phyloP scores from a whole-genome alignment of 2,113 vertebrate genomes.

The Sinocyclocheilus anshuiensis region DNA sequence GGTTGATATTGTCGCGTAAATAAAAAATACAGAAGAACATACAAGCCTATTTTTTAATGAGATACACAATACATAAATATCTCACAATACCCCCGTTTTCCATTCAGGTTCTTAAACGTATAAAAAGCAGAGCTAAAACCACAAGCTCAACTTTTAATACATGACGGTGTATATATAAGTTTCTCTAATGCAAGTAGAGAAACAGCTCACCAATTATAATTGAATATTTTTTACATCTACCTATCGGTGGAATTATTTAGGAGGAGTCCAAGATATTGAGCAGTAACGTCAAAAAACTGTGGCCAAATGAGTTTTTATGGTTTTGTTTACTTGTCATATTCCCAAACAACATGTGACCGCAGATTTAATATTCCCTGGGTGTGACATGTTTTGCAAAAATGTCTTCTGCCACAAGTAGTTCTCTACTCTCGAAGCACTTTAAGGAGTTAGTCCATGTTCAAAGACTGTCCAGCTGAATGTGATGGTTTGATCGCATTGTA shows the following conservation, averaged over 20 bases:
- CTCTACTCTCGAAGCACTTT: conserved; percentile 25
- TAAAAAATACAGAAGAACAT: conserved; percentile 6
- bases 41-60: conserved; percentile 1
- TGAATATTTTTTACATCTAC: not conserved
- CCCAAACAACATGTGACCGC: not conserved
- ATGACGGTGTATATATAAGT: not conserved
- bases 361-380: conserved; percentile 16
- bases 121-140: conserved; percentile 40
- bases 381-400: not conserved
- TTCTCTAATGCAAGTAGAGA: conserved; percentile 53
- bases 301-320: not conserved
- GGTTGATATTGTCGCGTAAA: conserved; percentile 1
- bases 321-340: not conserved
- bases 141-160: conserved; percentile 34
- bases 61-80: conserved; percentile 21
- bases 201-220: conserved; percentile 37
- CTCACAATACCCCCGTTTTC: not conserved
- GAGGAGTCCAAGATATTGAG: not conserved
- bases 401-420: conserved; percentile 3
- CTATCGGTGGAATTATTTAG: conserved; percentile 10
- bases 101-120: conserved; percentile 30
- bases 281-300: not conserved
- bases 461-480: conserved; percentile 24
- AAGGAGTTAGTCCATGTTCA: not conserved
- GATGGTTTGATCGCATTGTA: not conserved